A percentile compares a stretch with the other conserved stretches of the same genome.
These are phyloP conservation scores for Penaeus monodon DNA, from an alignment of 2,888 invertebrate genomes.

Conservation along the genomic window DNA sequence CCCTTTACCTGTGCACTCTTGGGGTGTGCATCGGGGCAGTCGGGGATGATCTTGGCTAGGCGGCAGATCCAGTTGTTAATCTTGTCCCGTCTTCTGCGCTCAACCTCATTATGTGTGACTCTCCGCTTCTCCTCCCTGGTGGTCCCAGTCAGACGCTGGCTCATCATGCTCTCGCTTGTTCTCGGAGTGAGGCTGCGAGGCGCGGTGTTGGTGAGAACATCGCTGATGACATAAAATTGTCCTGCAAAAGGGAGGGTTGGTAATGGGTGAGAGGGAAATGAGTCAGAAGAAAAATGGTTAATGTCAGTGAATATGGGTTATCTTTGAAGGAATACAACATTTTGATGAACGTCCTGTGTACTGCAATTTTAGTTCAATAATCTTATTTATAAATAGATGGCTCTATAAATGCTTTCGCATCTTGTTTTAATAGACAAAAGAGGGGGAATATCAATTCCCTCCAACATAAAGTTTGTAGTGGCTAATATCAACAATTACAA, in stretches of 20 bases:
- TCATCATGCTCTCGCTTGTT: conserved; percentile 36
- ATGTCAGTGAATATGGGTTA: not conserved
- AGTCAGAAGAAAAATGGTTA: not conserved
- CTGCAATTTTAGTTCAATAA: no score
- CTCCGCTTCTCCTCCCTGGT: conserved; percentile 73
- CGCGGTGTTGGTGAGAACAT: conserved; percentile 52
- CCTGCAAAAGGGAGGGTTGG: conserved; percentile 27
- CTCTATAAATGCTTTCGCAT: no score
- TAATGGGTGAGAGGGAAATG: not conserved
- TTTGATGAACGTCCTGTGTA: no score
- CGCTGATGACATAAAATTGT: conserved; percentile 60
- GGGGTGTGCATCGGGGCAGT: conserved; percentile 57
- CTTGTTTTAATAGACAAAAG: no score
- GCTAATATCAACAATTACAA: no score
- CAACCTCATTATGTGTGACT: conserved; percentile 96
- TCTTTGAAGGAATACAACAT: no score
- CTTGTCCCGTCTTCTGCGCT: conserved; percentile 91
- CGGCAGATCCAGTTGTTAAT: conserved; percentile 97
- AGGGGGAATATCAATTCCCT: no score
- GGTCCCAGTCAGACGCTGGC: conserved; percentile 37
- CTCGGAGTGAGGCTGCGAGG: conserved; percentile 47
- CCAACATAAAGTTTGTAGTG: no score
- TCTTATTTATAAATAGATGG: no score
- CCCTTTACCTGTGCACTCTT: conserved; percentile 51
- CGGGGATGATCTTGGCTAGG: conserved; percentile 83